Conservation (phyloP, 2,888 invertebrate genomes). For the Cheilosia soror region DNA sequence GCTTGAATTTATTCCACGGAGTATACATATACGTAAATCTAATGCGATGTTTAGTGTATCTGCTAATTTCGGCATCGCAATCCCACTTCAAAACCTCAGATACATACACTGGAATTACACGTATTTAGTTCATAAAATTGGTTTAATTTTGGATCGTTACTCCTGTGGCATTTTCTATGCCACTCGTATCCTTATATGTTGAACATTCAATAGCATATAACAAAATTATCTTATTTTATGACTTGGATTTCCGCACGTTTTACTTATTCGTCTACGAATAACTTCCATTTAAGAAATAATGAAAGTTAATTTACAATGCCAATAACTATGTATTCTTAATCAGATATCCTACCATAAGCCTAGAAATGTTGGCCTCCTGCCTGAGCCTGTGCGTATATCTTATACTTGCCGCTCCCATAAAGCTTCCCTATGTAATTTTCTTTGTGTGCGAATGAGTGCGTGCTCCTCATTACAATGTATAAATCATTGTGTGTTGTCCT, state of each 20-base stretch:
- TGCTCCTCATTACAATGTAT: constrained; percentile 65
- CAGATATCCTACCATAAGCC: constrained; percentile 54
- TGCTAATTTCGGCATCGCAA: too few relatives aligned
- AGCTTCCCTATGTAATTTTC: constrained; percentile 38
- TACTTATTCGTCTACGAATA: constrained; percentile 29
- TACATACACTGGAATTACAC: too few relatives aligned
- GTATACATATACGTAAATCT: too few relatives aligned
- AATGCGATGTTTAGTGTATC: too few relatives aligned
- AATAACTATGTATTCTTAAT: constrained; percentile 61
- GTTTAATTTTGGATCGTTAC: too few relatives aligned
- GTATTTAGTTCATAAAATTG: too few relatives aligned
- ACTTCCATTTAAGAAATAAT: constrained; percentile 45
- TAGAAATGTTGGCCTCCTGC: constrained; percentile 41
- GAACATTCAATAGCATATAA: neutral
- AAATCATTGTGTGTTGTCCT: constrained; percentile 69
- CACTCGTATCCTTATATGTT: neutral
- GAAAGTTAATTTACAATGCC: constrained; percentile 60
- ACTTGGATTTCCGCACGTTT: constrained; percentile 28
- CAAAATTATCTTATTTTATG: constrained; percentile 30
- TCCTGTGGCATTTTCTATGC: neutral
- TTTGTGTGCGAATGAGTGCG: constrained; percentile 58
- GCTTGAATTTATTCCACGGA: too few relatives aligned
- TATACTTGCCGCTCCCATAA: constrained; percentile 53
- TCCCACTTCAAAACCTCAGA: too few relatives aligned
- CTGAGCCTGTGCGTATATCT: constrained; percentile 19